Percentiles rank a stretch among this genome's conserved stretches.
Conservation (phyloP, 2,797 vertebrate genomes). For the Syndactyla subalaris region DNA sequence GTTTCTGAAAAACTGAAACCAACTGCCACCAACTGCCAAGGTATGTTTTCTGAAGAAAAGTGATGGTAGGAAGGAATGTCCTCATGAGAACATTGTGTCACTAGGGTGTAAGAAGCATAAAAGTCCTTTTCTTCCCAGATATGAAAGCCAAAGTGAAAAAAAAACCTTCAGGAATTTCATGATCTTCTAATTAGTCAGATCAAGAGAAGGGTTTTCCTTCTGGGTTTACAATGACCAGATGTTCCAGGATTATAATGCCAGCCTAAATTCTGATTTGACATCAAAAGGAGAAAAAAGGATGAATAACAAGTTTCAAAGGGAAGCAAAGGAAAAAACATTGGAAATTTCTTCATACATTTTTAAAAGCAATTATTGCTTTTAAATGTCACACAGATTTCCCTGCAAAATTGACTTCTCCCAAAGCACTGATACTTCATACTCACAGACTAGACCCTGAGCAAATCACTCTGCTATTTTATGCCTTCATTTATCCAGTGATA, state of each 20-base stretch:
- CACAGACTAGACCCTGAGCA: neutral
- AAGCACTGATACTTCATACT: neutral
- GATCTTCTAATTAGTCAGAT: neutral
- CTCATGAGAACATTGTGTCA: conserved; percentile 10
- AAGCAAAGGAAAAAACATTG: neutral
- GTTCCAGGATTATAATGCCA: neutral
- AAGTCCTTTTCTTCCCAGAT: neutral
- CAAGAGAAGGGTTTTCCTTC: neutral
- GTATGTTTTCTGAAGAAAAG: neutral
- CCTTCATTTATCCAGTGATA: neutral
- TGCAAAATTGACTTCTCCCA: neutral
- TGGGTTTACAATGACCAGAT: conserved; percentile 40
- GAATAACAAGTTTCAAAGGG: neutral
- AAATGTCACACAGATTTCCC: neutral
- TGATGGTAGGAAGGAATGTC: neutral
- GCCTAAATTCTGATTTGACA: neutral
- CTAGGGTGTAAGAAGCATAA: neutral
- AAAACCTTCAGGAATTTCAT: neutral
- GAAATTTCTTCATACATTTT: neutral
- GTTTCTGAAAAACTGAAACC: neutral
- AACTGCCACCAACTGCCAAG: neutral
- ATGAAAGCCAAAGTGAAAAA: neutral
- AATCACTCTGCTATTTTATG: neutral
- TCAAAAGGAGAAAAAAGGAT: neutral
- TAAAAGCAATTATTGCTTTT: neutral